Evolutionary conservation across 2,113 vertebrate species (phyloP).

Genomic region (Bolborhynchus lineola): DNA sequence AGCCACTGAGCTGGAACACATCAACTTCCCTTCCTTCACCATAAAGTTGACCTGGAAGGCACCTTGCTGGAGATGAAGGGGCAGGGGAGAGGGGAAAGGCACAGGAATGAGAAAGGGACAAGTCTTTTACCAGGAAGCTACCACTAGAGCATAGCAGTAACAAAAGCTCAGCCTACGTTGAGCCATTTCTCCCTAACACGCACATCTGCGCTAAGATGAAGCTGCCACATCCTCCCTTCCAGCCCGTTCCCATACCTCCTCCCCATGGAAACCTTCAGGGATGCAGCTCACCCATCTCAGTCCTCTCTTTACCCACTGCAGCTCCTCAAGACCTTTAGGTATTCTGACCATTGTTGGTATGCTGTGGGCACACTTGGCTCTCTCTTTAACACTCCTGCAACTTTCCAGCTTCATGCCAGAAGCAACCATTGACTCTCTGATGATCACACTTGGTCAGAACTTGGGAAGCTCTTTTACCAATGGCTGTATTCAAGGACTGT

Average conservation of each 20-base stretch:
- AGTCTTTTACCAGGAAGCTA: not conserved
- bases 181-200: not conserved
- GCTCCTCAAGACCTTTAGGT: not conserved
- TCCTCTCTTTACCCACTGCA: not conserved
- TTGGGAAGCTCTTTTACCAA: not conserved
- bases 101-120: not conserved
- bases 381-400: not conserved
- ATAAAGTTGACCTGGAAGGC: not conserved
- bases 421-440: not conserved
- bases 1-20: not conserved
- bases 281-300: not conserved
- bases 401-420: not conserved
- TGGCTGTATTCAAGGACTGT: not conserved
- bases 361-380: not conserved
- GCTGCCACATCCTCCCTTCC: not conserved
- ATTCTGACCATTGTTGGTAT: not conserved
- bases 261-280: not conserved
- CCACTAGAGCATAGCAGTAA: not conserved
- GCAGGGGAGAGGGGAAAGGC: too few relatives aligned
- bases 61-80: not conserved
- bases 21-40: not conserved
- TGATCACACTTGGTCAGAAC: not conserved
- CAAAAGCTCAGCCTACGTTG: not conserved
- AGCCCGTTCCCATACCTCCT: not conserved
- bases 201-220: fast-evolving